Evolutionary conservation across 2,797 vertebrate species (phyloP).

Genomic region (Cryptoprocta ferox): DNA sequence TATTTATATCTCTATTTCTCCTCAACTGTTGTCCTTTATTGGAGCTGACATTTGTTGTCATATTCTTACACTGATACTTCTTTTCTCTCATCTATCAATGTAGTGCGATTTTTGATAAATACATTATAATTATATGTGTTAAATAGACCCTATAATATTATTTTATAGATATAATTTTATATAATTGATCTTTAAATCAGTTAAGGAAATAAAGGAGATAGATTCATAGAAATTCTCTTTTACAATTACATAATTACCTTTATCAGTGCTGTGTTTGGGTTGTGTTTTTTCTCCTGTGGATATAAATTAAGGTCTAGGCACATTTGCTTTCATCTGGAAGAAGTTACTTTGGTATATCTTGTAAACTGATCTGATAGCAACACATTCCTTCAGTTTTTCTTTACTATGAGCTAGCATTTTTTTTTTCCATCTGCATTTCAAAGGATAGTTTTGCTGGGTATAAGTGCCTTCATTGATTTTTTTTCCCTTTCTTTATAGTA

Average conservation of each 20-base stretch:
- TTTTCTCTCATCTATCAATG: not conserved
- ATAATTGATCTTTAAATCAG: not conserved
- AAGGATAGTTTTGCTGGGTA: not conserved
- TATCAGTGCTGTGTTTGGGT: not conserved
- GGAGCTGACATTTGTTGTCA: not conserved
- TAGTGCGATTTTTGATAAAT: not conserved
- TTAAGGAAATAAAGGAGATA: not conserved
- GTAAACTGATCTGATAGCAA: not conserved
- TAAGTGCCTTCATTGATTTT: not conserved
- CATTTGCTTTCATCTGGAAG: not conserved
- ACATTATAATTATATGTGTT: not conserved
- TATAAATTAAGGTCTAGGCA: not conserved
- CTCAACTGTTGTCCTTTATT: not conserved
- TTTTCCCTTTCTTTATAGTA: not conserved
- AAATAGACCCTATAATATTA: not conserved
- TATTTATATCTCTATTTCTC: not conserved
- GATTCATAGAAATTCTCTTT: not conserved
- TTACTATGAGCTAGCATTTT: not conserved
- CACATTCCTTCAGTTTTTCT: not conserved
- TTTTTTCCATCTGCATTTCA: not conserved
- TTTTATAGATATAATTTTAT: not conserved
- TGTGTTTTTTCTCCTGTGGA: not conserved
- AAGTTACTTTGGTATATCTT: not conserved
- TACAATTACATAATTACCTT: not conserved
- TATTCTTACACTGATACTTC: not conserved